Evolutionary conservation across 1,140 invertebrate species (phyloP).

Genomic region (Brachionus sp.): DNA sequence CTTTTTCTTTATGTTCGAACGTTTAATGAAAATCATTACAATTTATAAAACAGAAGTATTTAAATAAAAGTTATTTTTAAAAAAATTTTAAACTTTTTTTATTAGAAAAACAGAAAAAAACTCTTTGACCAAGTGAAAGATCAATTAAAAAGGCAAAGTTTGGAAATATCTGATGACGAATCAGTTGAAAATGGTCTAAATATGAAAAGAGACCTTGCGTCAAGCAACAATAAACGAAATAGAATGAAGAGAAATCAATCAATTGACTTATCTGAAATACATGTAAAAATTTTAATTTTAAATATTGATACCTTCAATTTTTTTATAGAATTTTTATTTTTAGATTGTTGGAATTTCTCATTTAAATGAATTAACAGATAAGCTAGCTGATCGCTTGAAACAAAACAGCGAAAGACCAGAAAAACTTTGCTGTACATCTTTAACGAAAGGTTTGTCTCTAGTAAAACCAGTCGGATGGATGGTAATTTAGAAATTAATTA

Average conservation of each 20-base stretch:
- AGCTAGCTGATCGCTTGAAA: neutral
- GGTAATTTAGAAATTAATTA: constrained; percentile 53
- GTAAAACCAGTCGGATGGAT: constrained; percentile 70
- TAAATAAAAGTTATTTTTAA: neutral
- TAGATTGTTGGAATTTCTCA: neutral
- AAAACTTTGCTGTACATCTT: constrained; percentile 33
- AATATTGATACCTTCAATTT: neutral
- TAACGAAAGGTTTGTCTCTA: constrained; percentile 47
- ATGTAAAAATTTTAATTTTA: neutral
- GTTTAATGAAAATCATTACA: constrained; percentile 35
- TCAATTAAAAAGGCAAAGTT: neutral
- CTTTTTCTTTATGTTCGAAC: constrained; percentile 41
- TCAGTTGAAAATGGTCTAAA: neutral
- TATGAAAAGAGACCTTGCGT: neutral
- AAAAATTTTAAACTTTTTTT: neutral
- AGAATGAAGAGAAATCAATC: neutral
- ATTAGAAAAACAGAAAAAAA: neutral
- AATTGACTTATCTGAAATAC: neutral
- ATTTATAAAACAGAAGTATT: constrained; percentile 15
- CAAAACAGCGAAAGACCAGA: neutral
- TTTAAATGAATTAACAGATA: constrained; percentile 22
- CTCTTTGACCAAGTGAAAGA: neutral
- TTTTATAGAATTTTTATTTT: neutral
- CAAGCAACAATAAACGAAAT: neutral
- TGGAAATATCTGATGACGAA: neutral